These are phyloP conservation scores for Gymnocypris eckloni DNA, from an alignment of 2,797 vertebrate species.

Conservation along the genomic window DNA sequence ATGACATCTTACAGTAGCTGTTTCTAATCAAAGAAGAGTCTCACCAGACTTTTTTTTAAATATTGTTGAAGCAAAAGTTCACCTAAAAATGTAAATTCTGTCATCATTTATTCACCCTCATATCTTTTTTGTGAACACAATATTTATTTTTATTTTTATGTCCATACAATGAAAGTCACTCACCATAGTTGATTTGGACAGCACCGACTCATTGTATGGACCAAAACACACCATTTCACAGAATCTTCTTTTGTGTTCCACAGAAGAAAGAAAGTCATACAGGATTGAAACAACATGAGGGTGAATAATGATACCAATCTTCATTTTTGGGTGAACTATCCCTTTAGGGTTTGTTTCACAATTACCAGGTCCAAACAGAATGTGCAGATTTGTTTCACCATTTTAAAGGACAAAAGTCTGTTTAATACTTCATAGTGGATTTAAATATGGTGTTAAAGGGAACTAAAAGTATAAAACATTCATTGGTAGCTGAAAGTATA, in stretches of 20 bases:
- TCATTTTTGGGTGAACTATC: not conserved
- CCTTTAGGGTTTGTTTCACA: not conserved
- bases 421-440: not conserved
- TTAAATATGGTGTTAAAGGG: not conserved
- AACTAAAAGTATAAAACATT: not conserved
- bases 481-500: not conserved
- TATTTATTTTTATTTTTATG: not conserved
- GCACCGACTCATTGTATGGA: not conserved
- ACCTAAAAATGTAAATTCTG: not conserved
- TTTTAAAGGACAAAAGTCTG: not conserved
- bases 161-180: not conserved
- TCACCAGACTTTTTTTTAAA: not conserved
- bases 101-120: not conserved
- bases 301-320: not conserved
- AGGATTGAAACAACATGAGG: not conserved
- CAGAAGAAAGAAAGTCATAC: not conserved
- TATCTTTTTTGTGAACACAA: not conserved
- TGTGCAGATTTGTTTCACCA: not conserved
- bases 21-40: not conserved
- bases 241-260: slow-evolving; percentile 4
- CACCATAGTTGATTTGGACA: not conserved
- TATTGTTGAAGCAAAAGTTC: not conserved
- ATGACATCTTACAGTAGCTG: not conserved
- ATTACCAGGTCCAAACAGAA: slow-evolving; percentile 18
- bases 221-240: not conserved